Percentiles rank a stretch among this genome's conserved stretches.
These are phyloP conservation scores for Macrosiphum euphorbiae DNA, from an alignment of 2,888 invertebrate genomes.

Conservation along the genomic window DNA sequence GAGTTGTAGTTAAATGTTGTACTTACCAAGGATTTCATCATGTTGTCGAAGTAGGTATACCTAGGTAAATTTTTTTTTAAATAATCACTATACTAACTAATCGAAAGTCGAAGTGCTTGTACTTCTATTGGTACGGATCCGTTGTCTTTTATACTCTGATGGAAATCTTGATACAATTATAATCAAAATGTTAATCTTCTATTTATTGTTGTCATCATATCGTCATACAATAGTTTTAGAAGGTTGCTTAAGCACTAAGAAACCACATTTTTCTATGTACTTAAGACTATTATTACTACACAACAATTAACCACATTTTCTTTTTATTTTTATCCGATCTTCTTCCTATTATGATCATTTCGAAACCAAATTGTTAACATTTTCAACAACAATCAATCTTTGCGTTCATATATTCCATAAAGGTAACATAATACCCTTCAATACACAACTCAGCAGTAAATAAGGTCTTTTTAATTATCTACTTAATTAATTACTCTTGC, in stretches of 20 bases:
- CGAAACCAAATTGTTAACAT: conserved; percentile 61
- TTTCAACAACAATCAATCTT: conserved; percentile 32
- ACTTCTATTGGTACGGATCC: background rate
- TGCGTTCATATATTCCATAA: background rate
- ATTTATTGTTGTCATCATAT: conserved; percentile 50
- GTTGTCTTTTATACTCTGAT: conserved; percentile 56
- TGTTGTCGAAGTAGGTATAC: background rate
- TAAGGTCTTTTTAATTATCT: conserved; percentile 2
- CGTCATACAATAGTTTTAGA: conserved; percentile 47
- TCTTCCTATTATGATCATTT: conserved; percentile 55
- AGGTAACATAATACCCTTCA: conserved; percentile 29
- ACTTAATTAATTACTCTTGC: background rate
- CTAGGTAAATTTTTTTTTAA: background rate
- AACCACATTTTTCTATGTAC: conserved; percentile 52
- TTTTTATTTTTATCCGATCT: conserved; percentile 60
- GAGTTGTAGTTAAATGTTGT: background rate
- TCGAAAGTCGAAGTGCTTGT: conserved; percentile 25
- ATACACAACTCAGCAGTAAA: background rate
- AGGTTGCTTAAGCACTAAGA: conserved; percentile 33
- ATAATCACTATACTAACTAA: conserved; percentile 25
- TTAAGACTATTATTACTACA: conserved; percentile 18
- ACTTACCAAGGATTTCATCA: conserved; percentile 53
- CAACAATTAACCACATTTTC: conserved; percentile 63
- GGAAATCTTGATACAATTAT: conserved; percentile 49
- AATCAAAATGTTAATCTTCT: conserved; percentile 48